Percentiles rank a stretch among this genome's conserved stretches.
phyloP scores from a whole-genome alignment of 2,113 vertebrate genomes.

The Sebastes schlegelii region DNA sequence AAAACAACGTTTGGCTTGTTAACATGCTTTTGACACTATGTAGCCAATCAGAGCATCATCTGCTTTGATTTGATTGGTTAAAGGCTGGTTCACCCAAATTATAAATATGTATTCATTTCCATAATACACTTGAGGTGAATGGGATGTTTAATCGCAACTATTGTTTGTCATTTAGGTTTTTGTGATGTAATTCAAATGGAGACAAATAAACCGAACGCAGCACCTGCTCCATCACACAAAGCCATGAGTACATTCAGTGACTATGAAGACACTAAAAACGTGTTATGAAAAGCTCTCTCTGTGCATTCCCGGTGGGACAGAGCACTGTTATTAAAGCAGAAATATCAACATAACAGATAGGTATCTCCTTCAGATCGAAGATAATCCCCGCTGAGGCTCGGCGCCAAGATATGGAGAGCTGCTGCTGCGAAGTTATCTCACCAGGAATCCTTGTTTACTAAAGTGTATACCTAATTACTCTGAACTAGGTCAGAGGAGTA shows the following conservation, averaged over 20 bases:
- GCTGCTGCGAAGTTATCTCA: conserved; percentile 63
- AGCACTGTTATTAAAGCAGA: conserved; percentile 46
- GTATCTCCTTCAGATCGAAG: conserved; percentile 67
- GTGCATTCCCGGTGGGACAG: conserved; percentile 15
- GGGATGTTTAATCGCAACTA: too few relatives aligned
- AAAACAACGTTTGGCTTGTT: conserved; percentile 34
- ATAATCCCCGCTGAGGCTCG: conserved; percentile 64
- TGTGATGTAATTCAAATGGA: too few relatives aligned
- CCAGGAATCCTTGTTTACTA: conserved; percentile 79
- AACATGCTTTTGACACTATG: neutral
- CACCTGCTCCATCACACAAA: neutral
- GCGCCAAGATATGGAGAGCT: conserved; percentile 24
- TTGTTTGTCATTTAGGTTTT: too few relatives aligned
- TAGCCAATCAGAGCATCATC: neutral
- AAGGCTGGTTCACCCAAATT: neutral
- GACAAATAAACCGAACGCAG: neutral
- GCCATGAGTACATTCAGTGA: neutral
- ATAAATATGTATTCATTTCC: neutral
- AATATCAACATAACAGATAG: conserved; percentile 64
- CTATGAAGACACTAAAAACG: neutral
- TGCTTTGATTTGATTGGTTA: conserved; percentile 24
- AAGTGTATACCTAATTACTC: conserved; percentile 82
- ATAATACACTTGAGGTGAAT: too few relatives aligned
- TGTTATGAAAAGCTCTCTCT: neutral
- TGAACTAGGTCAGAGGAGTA: conserved; percentile 81